phyloP scores from a whole-genome alignment of 2,888 invertebrate species.

The Andrena minutula region DNA sequence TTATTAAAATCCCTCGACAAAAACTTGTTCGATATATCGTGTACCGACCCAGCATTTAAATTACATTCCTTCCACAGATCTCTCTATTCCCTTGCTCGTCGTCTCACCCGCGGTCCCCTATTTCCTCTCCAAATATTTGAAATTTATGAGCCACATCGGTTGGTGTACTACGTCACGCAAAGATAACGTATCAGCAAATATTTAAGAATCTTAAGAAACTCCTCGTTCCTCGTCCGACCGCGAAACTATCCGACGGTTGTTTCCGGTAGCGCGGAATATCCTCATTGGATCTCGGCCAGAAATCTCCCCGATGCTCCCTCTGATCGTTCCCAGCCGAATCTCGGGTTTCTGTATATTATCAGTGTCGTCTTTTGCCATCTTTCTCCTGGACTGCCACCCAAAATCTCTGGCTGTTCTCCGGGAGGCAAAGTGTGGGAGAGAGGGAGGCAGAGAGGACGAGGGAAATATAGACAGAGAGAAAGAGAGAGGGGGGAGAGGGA shows the following conservation, averaged over 20 bases:
- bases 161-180: neutral
- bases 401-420: constrained; percentile 15
- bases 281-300: constrained; percentile 38
- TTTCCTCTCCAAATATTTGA: neutral
- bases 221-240: constrained; percentile 1
- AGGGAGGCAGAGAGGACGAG: constrained; percentile 37
- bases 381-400: constrained; percentile 33
- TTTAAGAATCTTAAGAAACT: constrained; percentile 12
- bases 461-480: constrained; percentile 38
- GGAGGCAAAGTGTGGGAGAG: neutral
- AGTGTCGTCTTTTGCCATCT: constrained; percentile 26
- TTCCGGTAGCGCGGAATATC: neutral
- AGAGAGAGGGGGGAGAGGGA: neutral
- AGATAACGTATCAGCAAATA: constrained; percentile 11
- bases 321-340: constrained; percentile 38
- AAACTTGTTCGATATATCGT: too few relatives aligned
- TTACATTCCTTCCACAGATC: too few relatives aligned
- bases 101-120: neutral
- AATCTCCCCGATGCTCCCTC: constrained; percentile 34
- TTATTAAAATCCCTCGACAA: too few relatives aligned
- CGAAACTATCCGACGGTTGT: neutral
- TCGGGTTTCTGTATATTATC: constrained; percentile 40
- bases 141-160: neutral
- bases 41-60: too few relatives aligned
- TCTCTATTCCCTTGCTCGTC: too few relatives aligned